Evolutionary conservation across 2,888 invertebrate species (phyloP), one percentile per base, ranked within the genome.

Genomic region (Psococerastis gibbosa): DNA sequence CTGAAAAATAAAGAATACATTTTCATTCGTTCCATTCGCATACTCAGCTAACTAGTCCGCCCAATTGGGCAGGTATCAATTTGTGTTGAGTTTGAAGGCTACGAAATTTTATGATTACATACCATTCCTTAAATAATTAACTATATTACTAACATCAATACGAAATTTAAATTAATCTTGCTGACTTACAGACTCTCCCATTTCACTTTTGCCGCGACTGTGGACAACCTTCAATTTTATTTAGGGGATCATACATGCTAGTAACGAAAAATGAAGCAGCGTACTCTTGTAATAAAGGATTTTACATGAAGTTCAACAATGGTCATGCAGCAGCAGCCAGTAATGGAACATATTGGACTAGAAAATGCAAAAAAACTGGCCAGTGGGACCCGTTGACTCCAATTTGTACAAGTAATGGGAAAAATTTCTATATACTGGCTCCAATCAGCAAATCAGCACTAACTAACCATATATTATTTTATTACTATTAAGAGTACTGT

Each of bases 161-260:
- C n/a, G n/a, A n/a, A n/a, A n/a, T n/a, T n/a, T n/a, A n/a, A n/a
- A n/a, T n/a, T n/a, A n/a, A n/a, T n/a, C n/a, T n/a, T n/a, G n/a
- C n/a, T n/a, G n/a, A n/a, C n/a, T n/a, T n/a, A n/a, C n/a, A n/a
- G n/a, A n/a, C n/a, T n/a, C n/a, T n/a, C n/a, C n/a, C n/a, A n/a
- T n/a, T n/a, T n/a, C n/a, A n/a, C n/a, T 75, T 78, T 57, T 78
- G 77, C 53, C 57, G 57, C 42, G 60, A 61, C 18, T 74, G 73
- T 49, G 53, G 58, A 0, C 50, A 54, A 16, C 66, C 67, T 1
- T 53, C 57, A 17, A 50, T 56, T 1, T 56, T 69, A 0, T 55
- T 56, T 15, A 64, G 67, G 49, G n/a, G n/a, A n/a, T 70, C 70
- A 2, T 52, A 53, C 32, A 57, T 72, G 2, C 58, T 61, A 23